phyloP scores from a whole-genome alignment of 2,113 vertebrate genomes.

The Hippoglossus stenolepis region DNA sequence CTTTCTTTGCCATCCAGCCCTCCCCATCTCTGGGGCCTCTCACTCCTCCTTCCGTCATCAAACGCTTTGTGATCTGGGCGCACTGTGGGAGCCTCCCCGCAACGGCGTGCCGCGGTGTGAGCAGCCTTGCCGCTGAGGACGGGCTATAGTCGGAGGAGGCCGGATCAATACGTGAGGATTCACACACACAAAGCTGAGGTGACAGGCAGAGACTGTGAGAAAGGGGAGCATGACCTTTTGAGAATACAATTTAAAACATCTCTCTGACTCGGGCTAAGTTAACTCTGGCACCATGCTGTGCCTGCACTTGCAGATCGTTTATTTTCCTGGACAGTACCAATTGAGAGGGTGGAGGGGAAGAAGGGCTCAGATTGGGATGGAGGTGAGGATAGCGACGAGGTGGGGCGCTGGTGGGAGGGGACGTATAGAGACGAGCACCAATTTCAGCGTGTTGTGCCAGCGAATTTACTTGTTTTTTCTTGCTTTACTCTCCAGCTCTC shows the following conservation, averaged over 20 bases:
- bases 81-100: slow-evolving; percentile 65
- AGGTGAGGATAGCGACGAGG: slow-evolving; percentile 52
- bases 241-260: slow-evolving; percentile 82
- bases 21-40: slow-evolving; percentile 52
- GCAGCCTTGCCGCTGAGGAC: slow-evolving; percentile 65
- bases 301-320: slow-evolving; percentile 77
- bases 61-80: slow-evolving; percentile 63
- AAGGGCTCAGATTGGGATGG: slow-evolving; percentile 45
- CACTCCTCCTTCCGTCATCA: slow-evolving; percentile 59
- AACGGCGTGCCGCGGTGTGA: slow-evolving; percentile 54
- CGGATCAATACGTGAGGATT: slow-evolving; percentile 80
- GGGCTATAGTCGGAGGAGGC: slow-evolving; percentile 53
- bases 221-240: slow-evolving; percentile 83
- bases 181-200: slow-evolving; percentile 79
- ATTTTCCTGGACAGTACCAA: slow-evolving; percentile 82
- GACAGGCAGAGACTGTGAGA: slow-evolving; percentile 77
- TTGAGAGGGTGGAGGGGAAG: slow-evolving; percentile 58
- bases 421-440: slow-evolving; percentile 60
- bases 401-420: slow-evolving; percentile 24
- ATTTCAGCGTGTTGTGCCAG: slow-evolving; percentile 67
- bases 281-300: slow-evolving; percentile 76
- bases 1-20: slow-evolving; percentile 31
- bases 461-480: slow-evolving; percentile 55
- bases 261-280: slow-evolving; percentile 75
- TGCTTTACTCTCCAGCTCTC: slow-evolving; percentile 19